These are phyloP conservation scores for Malaclemys terrapin DNA, from an alignment of 2,113 vertebrate species.

Conservation along the genomic window DNA sequence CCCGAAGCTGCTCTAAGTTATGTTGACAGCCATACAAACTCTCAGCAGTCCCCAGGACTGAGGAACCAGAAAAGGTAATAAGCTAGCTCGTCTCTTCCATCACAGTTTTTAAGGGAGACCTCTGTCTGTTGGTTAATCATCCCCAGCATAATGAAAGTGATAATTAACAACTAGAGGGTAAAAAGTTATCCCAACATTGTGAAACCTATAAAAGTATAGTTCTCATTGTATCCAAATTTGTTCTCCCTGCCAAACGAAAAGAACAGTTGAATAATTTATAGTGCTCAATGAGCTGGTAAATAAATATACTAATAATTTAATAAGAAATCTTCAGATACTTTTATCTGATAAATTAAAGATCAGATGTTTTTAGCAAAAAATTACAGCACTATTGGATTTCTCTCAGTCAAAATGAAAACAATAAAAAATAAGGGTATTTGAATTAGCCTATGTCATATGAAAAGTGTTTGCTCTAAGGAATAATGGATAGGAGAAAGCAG, in stretches of 20 bases:
- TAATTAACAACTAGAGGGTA: constrained; percentile 31
- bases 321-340: constrained; percentile 51
- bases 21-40: not conserved
- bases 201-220: constrained; percentile 30
- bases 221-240: constrained; percentile 43
- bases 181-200: constrained; percentile 14
- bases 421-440: constrained; percentile 28
- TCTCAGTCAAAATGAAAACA: not conserved
- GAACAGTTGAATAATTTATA: constrained; percentile 33
- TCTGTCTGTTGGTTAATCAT: not conserved
- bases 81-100: not conserved
- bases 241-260: constrained; percentile 50
- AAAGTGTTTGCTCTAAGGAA: constrained; percentile 49
- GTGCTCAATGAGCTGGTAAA: constrained; percentile 47
- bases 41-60: constrained; percentile 2
- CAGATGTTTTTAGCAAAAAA: constrained; percentile 52
- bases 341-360: not conserved
- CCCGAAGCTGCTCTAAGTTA: constrained; percentile 34
- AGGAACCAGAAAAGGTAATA: not conserved
- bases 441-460: not conserved
- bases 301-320: constrained; percentile 36
- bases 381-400: not conserved
- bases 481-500: not conserved
- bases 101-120: not conserved
- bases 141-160: not conserved